Percentiles rank a stretch among this genome's conserved stretches.
These are phyloP conservation scores for Quadroppia sp. DNA, from an alignment of 2,888 invertebrate species.

Conservation along the genomic window DNA sequence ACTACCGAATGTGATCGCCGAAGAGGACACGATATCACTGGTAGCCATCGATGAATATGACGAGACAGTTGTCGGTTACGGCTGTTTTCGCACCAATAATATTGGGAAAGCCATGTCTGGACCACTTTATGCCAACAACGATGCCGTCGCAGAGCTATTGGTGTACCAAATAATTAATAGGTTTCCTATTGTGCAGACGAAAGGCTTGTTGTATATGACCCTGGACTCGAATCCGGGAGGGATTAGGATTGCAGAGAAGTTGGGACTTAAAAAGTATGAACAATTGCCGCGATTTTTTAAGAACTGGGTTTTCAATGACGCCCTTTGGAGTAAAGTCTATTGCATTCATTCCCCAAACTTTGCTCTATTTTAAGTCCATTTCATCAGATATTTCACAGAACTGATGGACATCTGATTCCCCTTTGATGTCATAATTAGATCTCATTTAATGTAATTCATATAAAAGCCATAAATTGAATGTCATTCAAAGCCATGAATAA, in stretches of 20 bases:
- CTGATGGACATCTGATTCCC: too few species aligned
- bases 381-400: neutral
- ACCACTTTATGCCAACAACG: slow-evolving; percentile 44
- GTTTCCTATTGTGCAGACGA: slow-evolving; percentile 38
- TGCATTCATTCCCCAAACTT: slow-evolving; percentile 48
- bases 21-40: slow-evolving; percentile 34
- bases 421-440: too few species aligned
- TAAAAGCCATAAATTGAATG: too few species aligned
- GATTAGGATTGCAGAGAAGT: slow-evolving; percentile 43
- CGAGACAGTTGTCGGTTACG: slow-evolving; percentile 42
- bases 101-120: slow-evolving; percentile 44
- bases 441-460: too few species aligned
- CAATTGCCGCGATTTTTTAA: slow-evolving; percentile 45
- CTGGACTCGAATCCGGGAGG: slow-evolving; percentile 45
- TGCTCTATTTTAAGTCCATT: slow-evolving; percentile 44
- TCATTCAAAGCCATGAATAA: too few species aligned
- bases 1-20: slow-evolving; percentile 36
- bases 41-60: slow-evolving; percentile 42
- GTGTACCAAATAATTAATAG: slow-evolving; percentile 38
- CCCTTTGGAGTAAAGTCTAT: slow-evolving; percentile 45
- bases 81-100: slow-evolving; percentile 44
- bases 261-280: slow-evolving; percentile 43
- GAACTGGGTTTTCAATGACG: slow-evolving; percentile 35
- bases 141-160: slow-evolving; percentile 42
- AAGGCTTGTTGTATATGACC: slow-evolving; percentile 44